Base-by-base conservation (phyloP, 1,140 invertebrate genomes). In the Euwallacea fornicatus region DNA sequence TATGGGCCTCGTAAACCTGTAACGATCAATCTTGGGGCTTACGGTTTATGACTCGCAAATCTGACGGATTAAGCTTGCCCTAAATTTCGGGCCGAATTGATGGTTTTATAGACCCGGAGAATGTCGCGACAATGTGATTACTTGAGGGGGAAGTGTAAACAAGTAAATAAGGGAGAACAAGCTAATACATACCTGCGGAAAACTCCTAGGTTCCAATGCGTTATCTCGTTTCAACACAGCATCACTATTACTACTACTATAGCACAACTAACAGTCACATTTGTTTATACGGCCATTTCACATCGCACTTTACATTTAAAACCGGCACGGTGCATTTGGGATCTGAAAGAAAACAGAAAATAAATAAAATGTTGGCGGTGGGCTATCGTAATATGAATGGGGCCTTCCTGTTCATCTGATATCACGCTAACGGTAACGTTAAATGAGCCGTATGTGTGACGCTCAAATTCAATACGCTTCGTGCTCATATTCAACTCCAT, bases 301-400 rank as follows among this genome's bases (percentile, higher is more conserved):
- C 6, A 15, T 33, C 10, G 50, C 50, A 53, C 50, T 53, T 15
- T 53, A 53, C 15, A 53, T n/a, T 53, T n/a, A 53, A 53, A 11
- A 53, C 13, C 56, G 56, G 13, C 56, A 59, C 56, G 7, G n/a
- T 59, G 50, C 56, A 59, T 59, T 59, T 59, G 21, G 13, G 21
- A 59, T 33, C 56, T 59, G 56, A 59, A 59, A 59, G 50, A 59
- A 59, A 6, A 59, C n/a, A 59, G 21, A n/a, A 33, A 59, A 59
- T 15, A 59, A 59, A 59, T 13, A 33, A 33, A 33, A 33, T 33
- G 21, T 33, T 33, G 21, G 21, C 21, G 21, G 21, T 33, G 21
- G 21, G 4, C 21, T 33, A 33, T 33, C 50, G 50, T 53, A 11
- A n/a, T 11, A 53, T 53, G 50, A 15, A 53, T 53, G 50, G 4